phyloP scores from a whole-genome alignment of 2,113 vertebrate genomes.

The Etheostoma spectabile region DNA sequence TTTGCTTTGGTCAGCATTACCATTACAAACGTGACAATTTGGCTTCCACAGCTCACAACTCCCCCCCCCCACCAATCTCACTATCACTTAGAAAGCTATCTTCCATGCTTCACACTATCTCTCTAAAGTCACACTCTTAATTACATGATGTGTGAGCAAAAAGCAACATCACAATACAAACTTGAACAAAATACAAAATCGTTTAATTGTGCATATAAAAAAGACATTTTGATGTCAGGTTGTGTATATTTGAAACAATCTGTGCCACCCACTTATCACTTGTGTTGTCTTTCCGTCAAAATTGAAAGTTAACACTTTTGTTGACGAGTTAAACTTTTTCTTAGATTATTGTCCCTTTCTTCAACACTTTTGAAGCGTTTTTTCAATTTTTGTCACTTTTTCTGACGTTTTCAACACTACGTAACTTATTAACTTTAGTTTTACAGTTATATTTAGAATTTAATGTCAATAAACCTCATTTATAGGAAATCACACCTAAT shows the following conservation, averaged over 20 bases:
- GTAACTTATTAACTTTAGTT: too few species aligned
- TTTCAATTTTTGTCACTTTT: too few species aligned
- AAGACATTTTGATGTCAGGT: not conserved
- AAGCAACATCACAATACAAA: not conserved
- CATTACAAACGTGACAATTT: constrained; percentile 44
- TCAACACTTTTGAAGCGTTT: too few species aligned
- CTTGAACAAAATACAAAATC: not conserved
- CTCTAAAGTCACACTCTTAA: not conserved
- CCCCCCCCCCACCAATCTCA: not conserved
- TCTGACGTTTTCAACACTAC: too few species aligned
- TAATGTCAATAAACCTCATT: too few species aligned
- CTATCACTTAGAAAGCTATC: constrained; percentile 28
- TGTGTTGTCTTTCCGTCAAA: too few species aligned
- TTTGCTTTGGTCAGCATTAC: constrained; percentile 52
- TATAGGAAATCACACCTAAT: too few species aligned
- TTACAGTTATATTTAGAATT: too few species aligned
- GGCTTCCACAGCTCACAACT: constrained; percentile 39
- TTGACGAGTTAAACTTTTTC: too few species aligned
- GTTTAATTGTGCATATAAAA: not conserved
- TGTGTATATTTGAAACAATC: not conserved
- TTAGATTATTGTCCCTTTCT: too few species aligned
- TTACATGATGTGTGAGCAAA: not conserved
- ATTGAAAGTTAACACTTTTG: too few species aligned
- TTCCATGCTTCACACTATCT: constrained; percentile 27
- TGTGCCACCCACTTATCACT: not conserved